Evolutionary conservation across 2,797 vertebrate genomes (phyloP), one percentile per base, ranked within the genome.

Genomic region (Poeciliopsis infans): DNA sequence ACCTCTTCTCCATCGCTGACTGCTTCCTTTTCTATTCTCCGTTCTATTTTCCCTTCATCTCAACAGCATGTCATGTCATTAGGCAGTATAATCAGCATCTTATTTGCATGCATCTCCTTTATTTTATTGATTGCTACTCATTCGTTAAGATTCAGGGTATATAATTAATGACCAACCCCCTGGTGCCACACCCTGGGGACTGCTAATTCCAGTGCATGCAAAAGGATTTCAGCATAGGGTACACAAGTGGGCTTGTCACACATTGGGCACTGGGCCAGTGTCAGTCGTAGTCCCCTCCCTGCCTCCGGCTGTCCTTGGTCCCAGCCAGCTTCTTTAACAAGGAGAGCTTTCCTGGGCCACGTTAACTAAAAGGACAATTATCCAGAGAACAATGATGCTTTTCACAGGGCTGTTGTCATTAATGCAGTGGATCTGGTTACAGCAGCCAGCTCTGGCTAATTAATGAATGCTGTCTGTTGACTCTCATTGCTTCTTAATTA

Each of bases 291-390:
- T 94, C 88, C 87, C 90, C 86, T 93, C 91, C 85, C 88, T 88
- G 92, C 95, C 95, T 92, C 92, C 81, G 93, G 95, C 95, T 95
- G 94, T 96, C 93, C 92, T 95, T 95, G 94, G 91, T 92, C 92
- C 91, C 91, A 93, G 92, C 89, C 94, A 95, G 92, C 93, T 94
- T 90, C 88, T 93, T 93, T 96, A 96, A 96, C 95, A 96, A 96
- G 95, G 92, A 94, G 91, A 93, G 92, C 94, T 94, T 95, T 95
- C 94, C 94, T 87, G 82, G 85, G 91, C 94, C 82, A 82, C 89
- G 92, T 95, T 96, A 96, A 96, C 95, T 96, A 96, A 96, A 96
- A 96, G 95, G 95, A 96, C 95, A 96, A 96, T 96, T 96, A 96
- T 96, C 96, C 91, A 82, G 94, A 96, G 96, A 96, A 96, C 96